Conservation (phyloP, 1,140 invertebrate species). For the Papilio xuthus region DNA sequence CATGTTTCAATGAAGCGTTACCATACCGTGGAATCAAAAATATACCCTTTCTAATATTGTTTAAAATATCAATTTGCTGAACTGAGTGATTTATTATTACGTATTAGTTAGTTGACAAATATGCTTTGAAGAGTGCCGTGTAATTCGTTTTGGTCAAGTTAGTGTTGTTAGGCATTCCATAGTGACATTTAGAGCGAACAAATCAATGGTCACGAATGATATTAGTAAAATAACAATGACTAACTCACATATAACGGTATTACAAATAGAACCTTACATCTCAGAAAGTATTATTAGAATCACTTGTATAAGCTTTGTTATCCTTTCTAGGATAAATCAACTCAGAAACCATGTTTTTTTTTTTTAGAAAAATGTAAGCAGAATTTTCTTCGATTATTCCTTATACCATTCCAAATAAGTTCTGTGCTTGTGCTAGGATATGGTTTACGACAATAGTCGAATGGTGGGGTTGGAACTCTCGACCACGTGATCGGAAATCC, state of each 20-base stretch:
- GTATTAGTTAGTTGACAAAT: conserved; percentile 27
- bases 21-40: conserved; percentile 49
- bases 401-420: too few relatives aligned
- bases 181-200: conserved; percentile 27
- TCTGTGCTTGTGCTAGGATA: too few relatives aligned
- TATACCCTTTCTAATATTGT: conserved; percentile 68
- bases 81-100: conserved; percentile 22
- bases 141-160: conserved; percentile 29
- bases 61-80: conserved; percentile 34
- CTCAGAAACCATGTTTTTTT: too few relatives aligned
- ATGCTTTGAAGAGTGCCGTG: conserved; percentile 25
- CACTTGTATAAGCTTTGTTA: neutral
- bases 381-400: too few relatives aligned
- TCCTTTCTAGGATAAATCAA: neutral
- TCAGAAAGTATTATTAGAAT: neutral
- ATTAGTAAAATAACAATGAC: conserved; percentile 28
- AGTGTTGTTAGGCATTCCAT: conserved; percentile 18
- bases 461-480: too few relatives aligned
- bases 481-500: too few relatives aligned
- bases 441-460: too few relatives aligned
- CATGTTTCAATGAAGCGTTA: conserved; percentile 51
- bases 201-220: conserved; percentile 30
- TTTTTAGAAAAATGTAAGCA: too few relatives aligned
- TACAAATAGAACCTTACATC: neutral
- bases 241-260: conserved; percentile 11